Base-by-base conservation (phyloP, 2,113 vertebrate genomes). In the Ciconia maguari region DNA sequence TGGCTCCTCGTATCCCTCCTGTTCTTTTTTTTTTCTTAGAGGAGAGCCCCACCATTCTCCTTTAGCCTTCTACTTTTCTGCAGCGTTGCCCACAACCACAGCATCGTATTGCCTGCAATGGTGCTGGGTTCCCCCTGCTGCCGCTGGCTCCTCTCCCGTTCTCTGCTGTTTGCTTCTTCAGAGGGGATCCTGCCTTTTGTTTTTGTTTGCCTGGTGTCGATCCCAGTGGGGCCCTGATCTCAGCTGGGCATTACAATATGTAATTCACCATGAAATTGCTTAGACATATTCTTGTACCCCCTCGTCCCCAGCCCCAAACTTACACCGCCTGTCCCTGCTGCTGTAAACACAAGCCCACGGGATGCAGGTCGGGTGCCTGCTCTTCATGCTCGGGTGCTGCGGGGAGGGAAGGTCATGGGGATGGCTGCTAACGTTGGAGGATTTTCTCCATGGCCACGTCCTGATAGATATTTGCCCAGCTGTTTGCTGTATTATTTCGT, bases 131-230 rank as follows among this genome's bases (percentile, higher is more conserved):
- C 41, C 29, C 54, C 27, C 36, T 42, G 0, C 36, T 15, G 1
- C 0, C 1, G 0, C 62, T 15, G 29, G 36, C 38, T 68, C 62
- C 42, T 32, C 58, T 38, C 34, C n/a, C 7, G 0, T 9, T 21
- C 57, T 10, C 51, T 4, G 15, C 15, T 4, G 12, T 42, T 17
- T 25, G 41, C 38, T 21, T 16, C 46, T 49, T 46, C 78, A 20
- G 29, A 57, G 69, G 27, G 10, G 19, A 36, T 34, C 60, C 72
- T 81, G 49, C 69, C 55, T 49, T 32, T 32, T 2, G 4, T 22
- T 13, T 21, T 24, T 44, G 13, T n/a, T 71, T 72, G 16, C 18
- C 60, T 30, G 25, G 11, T 34, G 42, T 34, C 81, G 21, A 1
- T 38, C 41, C 87, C 66, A 34, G 46, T 0, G 21, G 26, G 24